These are phyloP conservation scores for Lonchura striata DNA, from an alignment of 2,113 vertebrate genomes.

Conservation along the genomic window DNA sequence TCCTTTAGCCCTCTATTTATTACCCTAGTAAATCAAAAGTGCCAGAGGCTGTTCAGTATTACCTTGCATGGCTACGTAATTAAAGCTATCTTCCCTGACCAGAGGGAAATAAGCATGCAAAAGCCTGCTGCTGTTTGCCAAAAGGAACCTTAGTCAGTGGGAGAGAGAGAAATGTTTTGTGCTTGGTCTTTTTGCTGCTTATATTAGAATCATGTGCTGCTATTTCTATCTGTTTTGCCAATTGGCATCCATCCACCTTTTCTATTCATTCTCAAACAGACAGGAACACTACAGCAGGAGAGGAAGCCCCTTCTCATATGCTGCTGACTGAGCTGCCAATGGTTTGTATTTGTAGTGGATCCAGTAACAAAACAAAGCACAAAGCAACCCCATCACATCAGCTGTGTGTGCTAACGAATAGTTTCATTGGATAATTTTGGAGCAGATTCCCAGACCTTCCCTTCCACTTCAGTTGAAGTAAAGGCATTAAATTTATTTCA, in stretches of 20 bases:
- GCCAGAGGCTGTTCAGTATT: background rate
- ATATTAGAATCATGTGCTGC: constrained; percentile 73
- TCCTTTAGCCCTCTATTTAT: constrained; percentile 18
- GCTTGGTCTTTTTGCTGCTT: constrained; percentile 69
- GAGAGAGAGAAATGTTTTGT: constrained; percentile 34
- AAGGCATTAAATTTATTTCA: background rate
- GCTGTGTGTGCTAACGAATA: constrained; percentile 44
- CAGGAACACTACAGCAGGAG: constrained; percentile 55
- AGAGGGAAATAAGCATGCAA: constrained; percentile 63
- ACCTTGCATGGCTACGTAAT: constrained; percentile 15
- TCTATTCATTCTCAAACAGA: constrained; percentile 74
- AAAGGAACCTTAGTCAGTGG: constrained; percentile 59
- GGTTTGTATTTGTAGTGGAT: constrained; percentile 61
- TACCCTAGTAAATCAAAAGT: background rate
- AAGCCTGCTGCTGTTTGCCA: constrained; percentile 69
- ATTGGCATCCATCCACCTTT: constrained; percentile 76
- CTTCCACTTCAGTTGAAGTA: background rate
- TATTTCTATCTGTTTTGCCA: constrained; percentile 76
- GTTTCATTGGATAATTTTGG: background rate
- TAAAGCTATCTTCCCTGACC: constrained; percentile 44
- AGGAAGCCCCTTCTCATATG: constrained; percentile 70
- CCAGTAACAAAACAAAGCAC: constrained; percentile 59
- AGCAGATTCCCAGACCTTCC: background rate
- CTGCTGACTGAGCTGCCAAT: constrained; percentile 59
- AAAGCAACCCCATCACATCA: constrained; percentile 48